A percentile compares a stretch with the other conserved stretches of the same genome.
phyloP scores from a whole-genome alignment of 2,888 invertebrate species.

The Helleia helle region DNA sequence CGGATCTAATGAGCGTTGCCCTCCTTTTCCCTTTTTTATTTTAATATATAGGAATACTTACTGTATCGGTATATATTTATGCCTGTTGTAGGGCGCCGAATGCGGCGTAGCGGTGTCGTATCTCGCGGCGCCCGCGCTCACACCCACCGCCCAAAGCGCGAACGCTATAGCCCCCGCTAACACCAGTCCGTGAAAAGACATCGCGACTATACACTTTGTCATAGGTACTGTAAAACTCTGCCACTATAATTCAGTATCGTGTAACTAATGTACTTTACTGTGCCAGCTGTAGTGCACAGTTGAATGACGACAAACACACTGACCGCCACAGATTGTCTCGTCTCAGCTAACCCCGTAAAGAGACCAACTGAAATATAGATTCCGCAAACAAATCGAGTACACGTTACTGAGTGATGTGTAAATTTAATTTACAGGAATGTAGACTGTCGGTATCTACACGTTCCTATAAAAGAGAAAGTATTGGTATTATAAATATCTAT shows the following conservation, averaged over 20 bases:
- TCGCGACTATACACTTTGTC: slow-evolving; percentile 30
- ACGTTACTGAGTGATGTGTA: slow-evolving; percentile 40
- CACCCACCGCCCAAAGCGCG: slow-evolving; percentile 51
- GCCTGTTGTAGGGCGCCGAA: slow-evolving; percentile 42
- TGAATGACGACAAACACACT: slow-evolving; percentile 40
- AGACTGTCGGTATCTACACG: slow-evolving; percentile 14
- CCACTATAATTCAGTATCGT: slow-evolving; percentile 10
- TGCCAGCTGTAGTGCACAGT: slow-evolving; percentile 36
- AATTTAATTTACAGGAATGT: slow-evolving; percentile 53
- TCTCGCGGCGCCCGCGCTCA: slow-evolving; percentile 35
- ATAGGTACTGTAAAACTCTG: slow-evolving; percentile 16
- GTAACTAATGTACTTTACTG: slow-evolving; percentile 15
- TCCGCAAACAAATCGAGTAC: slow-evolving; percentile 51
- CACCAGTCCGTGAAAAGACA: slow-evolving; percentile 47
- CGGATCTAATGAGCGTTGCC: too few relatives aligned
- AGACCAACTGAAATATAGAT: slow-evolving; percentile 50
- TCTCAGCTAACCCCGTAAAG: slow-evolving; percentile 51
- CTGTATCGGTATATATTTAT: slow-evolving; percentile 58
- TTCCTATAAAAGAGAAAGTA: slow-evolving; percentile 18
- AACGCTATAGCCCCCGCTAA: slow-evolving; percentile 38
- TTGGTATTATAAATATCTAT: too few relatives aligned
- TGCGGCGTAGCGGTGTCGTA: slow-evolving; percentile 62
- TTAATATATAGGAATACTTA: too few relatives aligned
- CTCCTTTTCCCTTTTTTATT: too few relatives aligned
- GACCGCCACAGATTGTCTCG: slow-evolving; percentile 35